Evolutionary conservation across 2,888 invertebrate genomes (phyloP).

Genomic region (Eurytoma adleriae): DNA sequence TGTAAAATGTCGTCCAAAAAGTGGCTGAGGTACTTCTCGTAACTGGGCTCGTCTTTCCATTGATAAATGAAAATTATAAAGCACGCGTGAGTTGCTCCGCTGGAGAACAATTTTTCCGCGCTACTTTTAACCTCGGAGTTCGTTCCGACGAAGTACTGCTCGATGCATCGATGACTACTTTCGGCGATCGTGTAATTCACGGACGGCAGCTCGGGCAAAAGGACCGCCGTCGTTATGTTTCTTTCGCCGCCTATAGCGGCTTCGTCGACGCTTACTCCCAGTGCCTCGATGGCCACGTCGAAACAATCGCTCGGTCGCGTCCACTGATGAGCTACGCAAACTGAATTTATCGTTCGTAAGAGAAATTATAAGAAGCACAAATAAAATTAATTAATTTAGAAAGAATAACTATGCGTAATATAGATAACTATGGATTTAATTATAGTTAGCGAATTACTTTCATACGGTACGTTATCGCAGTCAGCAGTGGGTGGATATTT

Average conservation of each 20-base stretch:
- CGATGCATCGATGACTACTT: slow-evolving; percentile 29
- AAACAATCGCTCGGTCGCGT: slow-evolving; percentile 34
- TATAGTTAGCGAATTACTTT: slow-evolving; percentile 36
- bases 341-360: slow-evolving; percentile 17
- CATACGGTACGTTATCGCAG: slow-evolving; percentile 45
- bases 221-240: slow-evolving; percentile 41
- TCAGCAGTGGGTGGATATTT: slow-evolving; percentile 52
- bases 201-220: slow-evolving; percentile 42
- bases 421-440: not conserved
- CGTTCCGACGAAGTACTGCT: slow-evolving; percentile 18
- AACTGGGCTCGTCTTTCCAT: slow-evolving; percentile 43
- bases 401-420: not conserved
- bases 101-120: slow-evolving; percentile 26
- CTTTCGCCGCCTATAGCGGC: slow-evolving; percentile 40
- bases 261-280: slow-evolving; percentile 31
- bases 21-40: slow-evolving; percentile 27
- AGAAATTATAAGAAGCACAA: not conserved
- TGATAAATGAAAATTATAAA: slow-evolving; percentile 52
- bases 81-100: not conserved
- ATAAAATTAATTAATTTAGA: not conserved
- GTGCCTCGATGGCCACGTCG: slow-evolving; percentile 41
- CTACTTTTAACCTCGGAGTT: slow-evolving; percentile 10
- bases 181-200: slow-evolving; percentile 37
- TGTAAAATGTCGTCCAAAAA: slow-evolving; percentile 41
- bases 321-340: slow-evolving; percentile 49